Evolutionary conservation across 2,797 vertebrate species (phyloP), one percentile per base, ranked within the genome.

Genomic region (Oryzias dopingdopingensis): DNA sequence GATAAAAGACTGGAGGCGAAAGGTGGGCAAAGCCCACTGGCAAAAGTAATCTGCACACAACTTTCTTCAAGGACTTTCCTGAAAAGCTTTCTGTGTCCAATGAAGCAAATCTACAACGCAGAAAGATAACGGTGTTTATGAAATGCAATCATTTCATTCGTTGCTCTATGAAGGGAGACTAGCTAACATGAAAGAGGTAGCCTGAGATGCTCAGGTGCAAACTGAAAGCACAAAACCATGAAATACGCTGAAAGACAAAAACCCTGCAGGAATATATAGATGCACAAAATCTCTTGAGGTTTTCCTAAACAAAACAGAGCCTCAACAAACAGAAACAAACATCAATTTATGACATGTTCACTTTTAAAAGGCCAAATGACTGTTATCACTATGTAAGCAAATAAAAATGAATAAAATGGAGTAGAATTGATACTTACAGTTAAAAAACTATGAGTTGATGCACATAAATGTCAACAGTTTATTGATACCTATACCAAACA

Each of bases 171-270:
- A 42, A 54, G 7, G 41, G 26, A 51, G 16, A 26, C 62, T 42
- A 67, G 43, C 1, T 13, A 48, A 62, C 23, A 44, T 24, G 40
- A 41, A 40, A 56, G 18, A 59, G 37, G 23, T 51, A 53, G 52
- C 44, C 41, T 59, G 16, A 54, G 49, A 14, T 51, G 46, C 49
- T 64, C 70, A 79, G 60, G 58, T 77, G 64, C 37, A 57, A 42
- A 45, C 65, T 55, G 56, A 55, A 60, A 50, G 57, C 67, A 68
- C 42, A 42, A 49, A 26, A 58, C 60, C 69, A 65, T 67, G 56
- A 72, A 70, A 79, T 41, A 24, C 0, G 62, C 47, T 20, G 42
- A 70, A 68, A 69, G 66, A 69, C 68, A 67, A 49, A 63, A 65
- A 56, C 29, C 59, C 59, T n/a, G 14, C 57, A 72, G 66, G 65